A percentile compares a stretch with the other conserved stretches of the same genome.
These are phyloP conservation scores for Salvelinus namaycush DNA, from an alignment of 2,113 vertebrate genomes.

Conservation along the genomic window DNA sequence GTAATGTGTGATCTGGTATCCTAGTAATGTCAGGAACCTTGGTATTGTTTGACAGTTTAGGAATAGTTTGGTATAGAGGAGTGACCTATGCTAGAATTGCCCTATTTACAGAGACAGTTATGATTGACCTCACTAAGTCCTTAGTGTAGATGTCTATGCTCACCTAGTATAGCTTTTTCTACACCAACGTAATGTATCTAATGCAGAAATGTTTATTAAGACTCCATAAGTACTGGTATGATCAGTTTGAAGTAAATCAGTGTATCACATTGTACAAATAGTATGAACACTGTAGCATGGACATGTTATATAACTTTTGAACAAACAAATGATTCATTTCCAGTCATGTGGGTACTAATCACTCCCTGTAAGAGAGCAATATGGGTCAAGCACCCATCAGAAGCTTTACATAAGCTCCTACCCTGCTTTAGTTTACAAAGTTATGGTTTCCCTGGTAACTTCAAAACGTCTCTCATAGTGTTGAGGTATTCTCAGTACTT, in stretches of 20 bases:
- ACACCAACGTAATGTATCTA: too few species aligned
- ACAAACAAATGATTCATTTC: background rate
- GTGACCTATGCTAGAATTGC: background rate
- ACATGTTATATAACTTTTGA: background rate
- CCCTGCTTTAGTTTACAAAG: conserved; percentile 11
- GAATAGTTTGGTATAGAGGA: background rate
- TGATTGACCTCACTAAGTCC: too few species aligned
- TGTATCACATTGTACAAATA: background rate
- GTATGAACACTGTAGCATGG: too few species aligned
- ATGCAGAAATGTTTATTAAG: too few species aligned
- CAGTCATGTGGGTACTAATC: conserved; percentile 12
- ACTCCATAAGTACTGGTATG: too few species aligned
- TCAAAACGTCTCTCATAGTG: background rate
- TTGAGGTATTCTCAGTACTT: background rate
- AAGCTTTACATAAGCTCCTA: conserved; percentile 6
- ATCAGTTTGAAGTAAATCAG: background rate
- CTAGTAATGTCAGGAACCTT: background rate
- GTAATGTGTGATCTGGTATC: background rate
- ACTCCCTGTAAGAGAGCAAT: background rate
- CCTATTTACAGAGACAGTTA: too few species aligned
- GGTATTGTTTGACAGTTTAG: background rate
- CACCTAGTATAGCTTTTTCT: too few species aligned
- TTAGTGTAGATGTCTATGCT: too few species aligned
- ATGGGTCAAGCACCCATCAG: conserved; percentile 8
- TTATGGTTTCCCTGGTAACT: background rate